Conservation (phyloP, 1,140 invertebrate genomes). For the Belonocnema kinseyi region DNA sequence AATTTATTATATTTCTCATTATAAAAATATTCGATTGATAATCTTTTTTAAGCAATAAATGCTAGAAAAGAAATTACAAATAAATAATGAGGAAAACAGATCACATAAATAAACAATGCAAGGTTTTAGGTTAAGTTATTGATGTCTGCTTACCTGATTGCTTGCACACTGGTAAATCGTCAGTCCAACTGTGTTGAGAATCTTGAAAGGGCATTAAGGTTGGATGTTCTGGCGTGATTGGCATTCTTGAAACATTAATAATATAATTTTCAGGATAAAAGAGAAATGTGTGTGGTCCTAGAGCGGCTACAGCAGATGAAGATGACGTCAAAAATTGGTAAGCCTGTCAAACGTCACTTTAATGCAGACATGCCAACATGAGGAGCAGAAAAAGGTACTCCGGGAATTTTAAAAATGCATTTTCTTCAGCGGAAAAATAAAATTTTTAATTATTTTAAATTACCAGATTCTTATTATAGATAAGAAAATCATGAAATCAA, state of each 20-base stretch:
- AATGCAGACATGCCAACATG: neutral
- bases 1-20: too few species aligned
- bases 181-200: slow-evolving; percentile 83
- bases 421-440: too few species aligned
- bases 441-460: too few species aligned
- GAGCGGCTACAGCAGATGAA: neutral
- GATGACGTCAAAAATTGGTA: neutral
- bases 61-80: slow-evolving; percentile 15
- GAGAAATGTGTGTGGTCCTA: neutral
- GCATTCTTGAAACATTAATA: slow-evolving; percentile 14
- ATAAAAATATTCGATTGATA: neutral
- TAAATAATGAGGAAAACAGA: slow-evolving; percentile 7
- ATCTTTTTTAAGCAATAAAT: neutral
- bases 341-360: neutral
- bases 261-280: neutral
- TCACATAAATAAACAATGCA: slow-evolving; percentile 24
- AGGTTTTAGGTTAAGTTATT: slow-evolving; percentile 1
- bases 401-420: too few species aligned
- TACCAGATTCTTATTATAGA: too few species aligned
- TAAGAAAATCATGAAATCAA: too few species aligned
- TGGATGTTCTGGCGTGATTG: slow-evolving; percentile 27
- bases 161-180: slow-evolving; percentile 89
- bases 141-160: slow-evolving; percentile 77
- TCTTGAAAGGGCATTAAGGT: slow-evolving; percentile 69
- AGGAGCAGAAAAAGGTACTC: too few species aligned